Evolutionary conservation across 2,888 invertebrate species (phyloP), one percentile per base, ranked within the genome.

Genomic region (Phrixothrix hirtus): DNA sequence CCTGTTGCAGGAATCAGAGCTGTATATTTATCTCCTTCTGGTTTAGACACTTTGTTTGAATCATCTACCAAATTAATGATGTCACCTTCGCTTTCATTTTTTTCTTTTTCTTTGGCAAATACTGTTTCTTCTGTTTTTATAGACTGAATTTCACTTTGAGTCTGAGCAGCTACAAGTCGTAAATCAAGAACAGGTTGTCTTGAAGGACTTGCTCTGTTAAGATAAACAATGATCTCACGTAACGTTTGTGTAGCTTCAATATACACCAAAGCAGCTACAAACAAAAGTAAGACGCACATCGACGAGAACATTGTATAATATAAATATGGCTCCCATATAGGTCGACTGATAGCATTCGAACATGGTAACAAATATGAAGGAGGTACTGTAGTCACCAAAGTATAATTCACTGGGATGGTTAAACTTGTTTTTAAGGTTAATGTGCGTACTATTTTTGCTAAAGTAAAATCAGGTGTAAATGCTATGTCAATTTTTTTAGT

Each of bases 401-500:
- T 82, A 69, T 87, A 91, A 71, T 85, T 86, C 15, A 88, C 81
- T 5, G 75, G 75, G 50, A 77, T 76, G 42, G 79, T 81, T 15
- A 86, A 72, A 65, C 84, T 86, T 5, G 86, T 87, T 15, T 79
- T 74, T 37, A 87, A 75, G 47, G 81, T 76, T 7, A 89, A 75
- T 2, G 80, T 79, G 37, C 87, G 78, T 55, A 86, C 83, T 27
- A 92, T 83, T 57, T 87, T 82, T 0, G 89, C 83, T 64, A 90
- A 75, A 0, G 92, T 90, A 69, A 93, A 91, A 76, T 94, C 94
- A 0, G 94, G 90, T 0, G 91, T 91, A 72, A 92, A 94, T 56
- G 88, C 89, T 56, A 95, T 89, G 65, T 93, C 91, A 47, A 95
- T 83, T 71, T 86, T 86, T 62, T 80, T 83, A 2, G 87, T 86